Conservation (phyloP, 1,140 invertebrate genomes). For the Bombyx mandarina region DNA sequence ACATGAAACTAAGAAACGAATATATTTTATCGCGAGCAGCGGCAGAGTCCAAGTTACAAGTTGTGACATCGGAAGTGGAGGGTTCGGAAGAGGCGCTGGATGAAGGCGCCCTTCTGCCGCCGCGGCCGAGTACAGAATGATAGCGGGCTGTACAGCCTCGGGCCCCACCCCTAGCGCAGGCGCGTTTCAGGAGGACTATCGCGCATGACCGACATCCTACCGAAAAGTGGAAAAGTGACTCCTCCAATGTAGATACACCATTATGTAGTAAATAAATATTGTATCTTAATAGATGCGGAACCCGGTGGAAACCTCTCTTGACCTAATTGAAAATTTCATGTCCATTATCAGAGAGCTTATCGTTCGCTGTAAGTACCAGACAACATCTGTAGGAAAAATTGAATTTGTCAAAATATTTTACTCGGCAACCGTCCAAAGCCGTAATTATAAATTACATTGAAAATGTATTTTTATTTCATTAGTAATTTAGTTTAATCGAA, state of each 20-base stretch:
- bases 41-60: slow-evolving; percentile 39
- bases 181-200: slow-evolving; percentile 30
- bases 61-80: slow-evolving; percentile 27
- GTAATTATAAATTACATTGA: no score
- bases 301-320: slow-evolving; percentile 39
- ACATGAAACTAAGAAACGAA: slow-evolving; percentile 43
- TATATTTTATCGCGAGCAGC: slow-evolving; percentile 40
- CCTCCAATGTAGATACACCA: slow-evolving; percentile 64
- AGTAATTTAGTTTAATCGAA: slow-evolving; percentile 4
- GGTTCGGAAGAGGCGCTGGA: slow-evolving; percentile 21
- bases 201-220: slow-evolving; percentile 68
- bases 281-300: slow-evolving; percentile 49
- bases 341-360: slow-evolving; percentile 3
- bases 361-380: no score
- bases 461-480: no score
- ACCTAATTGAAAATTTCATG: slow-evolving; percentile 30
- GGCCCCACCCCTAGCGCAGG: slow-evolving; percentile 66
- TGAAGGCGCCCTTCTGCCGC: slow-evolving; percentile 45
- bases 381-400: no score
- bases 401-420: no score
- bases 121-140: slow-evolving; percentile 58
- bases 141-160: slow-evolving; percentile 51
- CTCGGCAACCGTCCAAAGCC: no score
- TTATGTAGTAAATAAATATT: slow-evolving; percentile 69
- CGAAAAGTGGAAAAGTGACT: slow-evolving; percentile 68